Base-by-base conservation (phyloP, 2,797 vertebrate species). In the Distichodus sexfasciatus region DNA sequence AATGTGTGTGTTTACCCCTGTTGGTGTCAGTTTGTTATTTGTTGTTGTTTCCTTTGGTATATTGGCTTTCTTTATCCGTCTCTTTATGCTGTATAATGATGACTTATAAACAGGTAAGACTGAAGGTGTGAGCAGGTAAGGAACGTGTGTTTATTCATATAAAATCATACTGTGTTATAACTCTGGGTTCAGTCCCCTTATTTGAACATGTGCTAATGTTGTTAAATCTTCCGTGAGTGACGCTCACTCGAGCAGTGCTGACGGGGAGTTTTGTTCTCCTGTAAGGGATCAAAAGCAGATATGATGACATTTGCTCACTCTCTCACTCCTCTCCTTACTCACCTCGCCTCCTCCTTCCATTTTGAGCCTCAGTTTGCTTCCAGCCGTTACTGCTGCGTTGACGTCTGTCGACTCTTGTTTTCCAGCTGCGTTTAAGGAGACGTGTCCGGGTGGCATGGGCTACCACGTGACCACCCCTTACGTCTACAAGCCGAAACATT, bases 361-460 rank as follows among this genome's bases (percentile, higher is more conserved):
- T 5, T 48, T n/a, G 23, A 24, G n/a, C 12, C 14, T 24, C 46
- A 48, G 10, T 4, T 4, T 35, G 31, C 10, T 8, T 35, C 3
- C 14, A 46, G 17, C 21, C 10, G 17, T 17, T 44, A 4, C 41
- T 44, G 38, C 14, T 6, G 5, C 3, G 6, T 41, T 41, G 38
- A 3, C 12, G 14, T 41, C 12, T 44, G 3, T 12, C 4, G 2
- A 38, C 47, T 50, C 36, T 51, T 71, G 41, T 61, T 10, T 67
- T 53, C 2, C 89, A 99, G 97, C 94, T 83, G 92, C 93, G 83
- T 99, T 99, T 90, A 98, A 98, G 90, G 95, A 98, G 89, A 98
- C 96, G 86, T 99, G 97, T 88, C 97, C 97, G 69, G 97, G 96
- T 84, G 97, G 97, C 87, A 96, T 98, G 96, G 97, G 97, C 83